These are phyloP conservation scores for Diprion similis DNA, from an alignment of 1,140 invertebrate genomes.

Conservation along the genomic window DNA sequence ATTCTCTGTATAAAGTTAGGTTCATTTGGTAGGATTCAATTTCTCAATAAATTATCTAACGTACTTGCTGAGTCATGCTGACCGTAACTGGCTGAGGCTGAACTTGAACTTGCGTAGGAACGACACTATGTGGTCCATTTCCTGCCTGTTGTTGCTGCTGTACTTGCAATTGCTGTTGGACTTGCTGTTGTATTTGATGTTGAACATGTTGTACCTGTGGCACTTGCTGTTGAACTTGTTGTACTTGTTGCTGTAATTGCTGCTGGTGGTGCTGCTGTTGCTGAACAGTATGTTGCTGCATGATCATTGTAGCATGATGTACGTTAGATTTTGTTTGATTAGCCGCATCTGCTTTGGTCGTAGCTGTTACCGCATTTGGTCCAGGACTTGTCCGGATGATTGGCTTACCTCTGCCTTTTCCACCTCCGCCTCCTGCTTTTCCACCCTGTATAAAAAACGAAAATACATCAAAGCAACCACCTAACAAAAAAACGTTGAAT, in stretches of 20 bases:
- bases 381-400: conserved; percentile 69
- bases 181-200: conserved; percentile 16
- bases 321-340: conserved; percentile 70
- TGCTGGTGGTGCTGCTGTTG: conserved; percentile 48
- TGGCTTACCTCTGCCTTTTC: conserved; percentile 61
- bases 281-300: conserved; percentile 52
- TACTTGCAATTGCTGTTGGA: conserved; percentile 43
- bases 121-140: neutral
- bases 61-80: conserved; percentile 18
- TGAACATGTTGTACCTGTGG: conserved; percentile 41
- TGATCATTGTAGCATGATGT: conserved; percentile 48
- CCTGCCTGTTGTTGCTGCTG: conserved; percentile 54
- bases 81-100: conserved; percentile 50
- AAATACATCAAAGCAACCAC: conserved; percentile 27
- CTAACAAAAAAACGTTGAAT: neutral
- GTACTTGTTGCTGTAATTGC: conserved; percentile 44
- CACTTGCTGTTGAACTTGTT: conserved; percentile 36
- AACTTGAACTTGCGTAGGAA: conserved; percentile 39
- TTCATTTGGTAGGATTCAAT: no score
- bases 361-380: conserved; percentile 54
- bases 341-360: conserved; percentile 72
- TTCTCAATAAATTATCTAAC: conserved; percentile 29
- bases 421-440: conserved; percentile 51
- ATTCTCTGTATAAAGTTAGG: no score
- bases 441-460: conserved; percentile 51